Evolutionary conservation across 1,140 invertebrate genomes (phyloP), one percentile per base, ranked within the genome.

Genomic region (Plodia interpunctella): DNA sequence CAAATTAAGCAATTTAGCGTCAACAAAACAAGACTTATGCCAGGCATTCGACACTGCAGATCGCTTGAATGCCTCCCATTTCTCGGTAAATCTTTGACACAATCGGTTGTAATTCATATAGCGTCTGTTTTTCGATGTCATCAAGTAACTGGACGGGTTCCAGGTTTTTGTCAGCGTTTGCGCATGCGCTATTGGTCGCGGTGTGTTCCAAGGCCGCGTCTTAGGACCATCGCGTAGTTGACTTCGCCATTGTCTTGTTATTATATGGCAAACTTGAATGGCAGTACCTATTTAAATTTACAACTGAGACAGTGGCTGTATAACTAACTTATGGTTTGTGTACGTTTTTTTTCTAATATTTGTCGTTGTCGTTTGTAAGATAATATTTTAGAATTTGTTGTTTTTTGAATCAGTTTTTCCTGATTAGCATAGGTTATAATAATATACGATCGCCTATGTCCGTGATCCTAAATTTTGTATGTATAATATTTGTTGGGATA

Each of bases 201-300:
- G 74, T 54, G 71, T 80, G 54, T 66, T 73, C 62, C 78, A 83
- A 83, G 80, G 78, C 70, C 73, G 69, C 65, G 59, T 55, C 51
- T 67, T 82, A n/a, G 68, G 56, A 51, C 72, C 70, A 66, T 55
- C 65, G 63, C 60, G 74, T 57, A 51, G 4, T 51, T 51, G 19
- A 51, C 18, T 51, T 20, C 6, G 9, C 30, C 10, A 11, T 51
- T 51, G 6, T 51, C 19, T 19, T 49, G n/a, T 19, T 20, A 51
- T 51, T 20, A 51, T 20, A 11, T 20, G 18, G 18, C 13, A 15
- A 17, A 10, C n/a, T 44, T 44, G 0, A 44, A 44, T 44, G 5
- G 38, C 1, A 5, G 2, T 44, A 18, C 18, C 18, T 38, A 51
- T 51, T 51, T 20, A 21, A 5, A 10, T 51, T 20, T 19, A 8